Base-by-base conservation (phyloP, 1,140 invertebrate genomes). In the Paralvinella palmiformis region DNA sequence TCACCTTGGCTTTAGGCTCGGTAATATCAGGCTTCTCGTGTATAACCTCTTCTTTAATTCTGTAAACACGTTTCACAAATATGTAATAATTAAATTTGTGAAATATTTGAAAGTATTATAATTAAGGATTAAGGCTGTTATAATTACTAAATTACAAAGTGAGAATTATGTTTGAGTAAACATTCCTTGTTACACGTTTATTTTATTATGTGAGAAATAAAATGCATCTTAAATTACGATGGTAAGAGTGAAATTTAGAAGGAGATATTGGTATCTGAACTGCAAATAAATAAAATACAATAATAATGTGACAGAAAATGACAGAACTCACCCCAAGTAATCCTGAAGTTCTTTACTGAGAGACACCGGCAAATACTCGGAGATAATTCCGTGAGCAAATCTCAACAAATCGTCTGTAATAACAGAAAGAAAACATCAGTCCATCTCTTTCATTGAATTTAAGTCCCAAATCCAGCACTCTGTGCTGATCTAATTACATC, bases 361-460 rank as follows among this genome's bases (percentile, higher is more conserved):
- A 0, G 67, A 65, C 24, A 56, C 22, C 41, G 70, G 57, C 1
- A 76, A 56, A 59, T 75, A 76, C 29, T 76, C 73, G 5, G 69
- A 72, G 27, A 76, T 64, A 10, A 76, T 62, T 17, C 74, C 74
- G 68, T 59, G 66, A 10, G 74, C 66, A 68, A 70, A 76, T 24
- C 66, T 63, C 31, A 70, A 32, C 36, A 70, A 76, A 10, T 71
- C 72, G 35, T 74, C 74, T 75, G 62, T 48, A 71, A 68, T n/a
- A 17, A 31, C 27, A 58, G 13, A 31, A 17, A 31, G 27, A 53
- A 53, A 53, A 53, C 10, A n/a, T 7, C 17, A 13, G 50, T 10
- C 22, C 17, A 53, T 10, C 10, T 13, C n/a, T 13, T 41, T n/a
- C 37, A n/a, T 41, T n/a, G n/a, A n/a, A n/a, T n/a, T n/a, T 48